Base-by-base conservation (phyloP, 1,140 invertebrate genomes). In the Drosophila pseudoobscura region DNA sequence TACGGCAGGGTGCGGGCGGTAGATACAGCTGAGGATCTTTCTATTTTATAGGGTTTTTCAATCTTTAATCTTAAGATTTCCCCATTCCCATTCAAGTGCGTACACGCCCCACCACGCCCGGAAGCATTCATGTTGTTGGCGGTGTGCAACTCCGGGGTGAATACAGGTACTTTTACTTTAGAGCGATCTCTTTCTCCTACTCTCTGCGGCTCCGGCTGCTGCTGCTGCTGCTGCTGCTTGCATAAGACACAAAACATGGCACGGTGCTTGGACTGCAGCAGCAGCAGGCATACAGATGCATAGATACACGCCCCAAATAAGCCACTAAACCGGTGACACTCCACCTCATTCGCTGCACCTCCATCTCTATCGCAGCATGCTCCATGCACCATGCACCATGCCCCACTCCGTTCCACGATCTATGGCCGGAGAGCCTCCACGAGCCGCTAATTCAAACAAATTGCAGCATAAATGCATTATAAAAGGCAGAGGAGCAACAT, bases 381-480 rank as follows among this genome's bases (percentile, higher is more conserved):
- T 35, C 26, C 7, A 17, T 15, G 24, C 31, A n/a, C 20, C 3
- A 47, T 29, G 20, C 45, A 52, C 35, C 51, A 24, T 8, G 29
- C 17, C 15, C 39, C 43, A 31, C 11, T 41, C 31, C 44, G 39
- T 45, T 29, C 44, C 39, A 47, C 26, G 35, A 39, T 70, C 47
- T 52, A 46, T 13, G 43, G 71, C 51, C 43, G 15, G n/a, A 1
- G 56, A 39, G 35, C 35, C 26, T 9, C 47, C 56, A 47, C 41
- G 26, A 70, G 64, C 41, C 73, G 72, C 74, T 85, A 85, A 85
- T 85, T 85, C 82, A 85, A 85, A 85, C 82, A 85, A 85, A 85
- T 85, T 85, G 82, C 77, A 74, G 69, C 74, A 85, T 85, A 85
- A 85, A 80, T 77, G 80, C 80, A 85, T 77, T 77, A 85, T 77